Evolutionary conservation across 1,140 invertebrate genomes (phyloP), one percentile per base, ranked within the genome.

Genomic region (Neelides sp.): DNA sequence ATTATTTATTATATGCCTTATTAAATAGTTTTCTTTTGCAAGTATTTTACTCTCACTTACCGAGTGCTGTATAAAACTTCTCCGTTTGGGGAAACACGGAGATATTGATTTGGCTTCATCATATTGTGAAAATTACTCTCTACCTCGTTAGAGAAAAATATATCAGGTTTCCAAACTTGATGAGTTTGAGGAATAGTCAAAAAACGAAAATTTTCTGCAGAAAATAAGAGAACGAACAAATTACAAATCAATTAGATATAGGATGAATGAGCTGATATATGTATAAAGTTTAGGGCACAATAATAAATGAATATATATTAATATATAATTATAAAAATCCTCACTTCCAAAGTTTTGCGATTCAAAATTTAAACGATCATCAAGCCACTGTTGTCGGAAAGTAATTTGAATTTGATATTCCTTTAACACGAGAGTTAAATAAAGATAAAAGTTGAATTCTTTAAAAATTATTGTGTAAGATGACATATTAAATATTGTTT

Each of bases 141-240:
- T 68, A 94, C 94, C 73, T 96, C 92, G 64, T 96, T 96, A 24
- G 87, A 86, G 69, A 96, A 96, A 76, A 96, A 96, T 54, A 95
- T 75, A 74, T 96, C 92, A 13, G 91, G 91, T 86, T 93, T 94
- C 63, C 61, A 71, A 46, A 92, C 90, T 64, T 84, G 79, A 69
- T 80, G 83, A 20, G 84, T 85, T 68, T 93, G 90, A 26, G 86
- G 93, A 64, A 92, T 74, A 39, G 86, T 94, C 52, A 92, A 73
- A 71, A 92, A 93, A 69, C 85, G 88, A 35, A 91, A 75, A 58
- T 79, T 79, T 63, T 84, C 83, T 85, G 65, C 12, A 59, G 62
- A 44, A 61, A 58, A 50, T n/a, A 56, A 48, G 28, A 24, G 17
- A 42, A 48, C 19, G 23, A 37, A 37, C 20, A 27, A 15, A 28